Base-by-base conservation (phyloP, 2,888 invertebrate species). In the Liopterus haemorrhoidalis region DNA sequence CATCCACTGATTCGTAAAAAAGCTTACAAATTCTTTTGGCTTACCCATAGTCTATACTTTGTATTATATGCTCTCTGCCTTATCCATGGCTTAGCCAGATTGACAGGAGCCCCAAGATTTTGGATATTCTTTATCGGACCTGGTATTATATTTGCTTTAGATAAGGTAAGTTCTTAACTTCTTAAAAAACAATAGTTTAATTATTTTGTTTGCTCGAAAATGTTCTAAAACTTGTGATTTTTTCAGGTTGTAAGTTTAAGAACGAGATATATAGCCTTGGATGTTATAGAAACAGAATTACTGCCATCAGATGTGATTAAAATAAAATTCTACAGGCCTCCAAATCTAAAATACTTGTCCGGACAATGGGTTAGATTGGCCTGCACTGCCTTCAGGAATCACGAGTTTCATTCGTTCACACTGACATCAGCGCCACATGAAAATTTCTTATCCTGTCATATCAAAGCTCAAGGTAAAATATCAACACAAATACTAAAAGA, bases 381-480 rank as follows among this genome's bases (percentile, higher is more conserved):
- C 0, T 95, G 95, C 61, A 93, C 93, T 0, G 86, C 88, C 0
- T 90, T 94, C 62, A 78, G 83, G 49, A 82, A 85, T 6, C 82
- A 85, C 58, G 95, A 95, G 67, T 93, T 89, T 69, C 95, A 96
- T 66, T 93, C 94, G 9, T 93, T 96, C 66, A 95, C 95, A 0
- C 67, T 96, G 38, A 95, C 95, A 1, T 95, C 94, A 8, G 93
- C 94, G 0, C 95, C 95, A 0, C 95, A 96, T 60, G 93, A 95
- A 67, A 92, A 93, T 67, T 91, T 82, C 66, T 74, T 96, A 8
- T 92, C 93, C 2, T 90, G 94, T 59, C 95, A 95, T 64, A 95
- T 96, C 54, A 96, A 95, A 64, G 83, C 82, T 1, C 81, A 82
- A 61, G 85, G 65, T 65, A 52, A 53, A 47, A 39, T 42, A 8